phyloP scores from a whole-genome alignment of 2,888 invertebrate species.

The Tipula unca region DNA sequence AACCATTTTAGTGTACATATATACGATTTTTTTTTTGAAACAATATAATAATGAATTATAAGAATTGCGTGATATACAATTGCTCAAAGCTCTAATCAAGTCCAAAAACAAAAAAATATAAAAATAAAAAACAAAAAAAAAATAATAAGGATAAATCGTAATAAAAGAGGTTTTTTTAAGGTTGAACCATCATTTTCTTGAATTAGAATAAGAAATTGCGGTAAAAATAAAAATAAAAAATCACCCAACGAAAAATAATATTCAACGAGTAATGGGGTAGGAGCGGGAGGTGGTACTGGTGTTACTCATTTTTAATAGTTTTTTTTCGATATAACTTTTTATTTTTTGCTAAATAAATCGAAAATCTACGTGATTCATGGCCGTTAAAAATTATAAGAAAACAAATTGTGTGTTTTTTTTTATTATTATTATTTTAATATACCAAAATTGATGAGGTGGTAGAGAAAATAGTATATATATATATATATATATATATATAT shows the following conservation, averaged over 20 bases:
- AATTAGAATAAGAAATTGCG: conserved; percentile 14
- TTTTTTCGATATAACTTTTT: conserved; percentile 16
- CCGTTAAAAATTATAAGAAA: conserved; percentile 28
- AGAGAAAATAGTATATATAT: not conserved
- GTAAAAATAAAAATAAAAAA: not conserved
- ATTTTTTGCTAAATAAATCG: conserved; percentile 26
- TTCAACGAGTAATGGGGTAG: not conserved
- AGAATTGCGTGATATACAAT: conserved; percentile 14
- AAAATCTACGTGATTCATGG: conserved; percentile 29
- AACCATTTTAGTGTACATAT: not conserved
- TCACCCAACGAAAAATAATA: not conserved
- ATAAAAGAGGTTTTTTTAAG: conserved; percentile 14
- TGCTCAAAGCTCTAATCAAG: conserved; percentile 14
- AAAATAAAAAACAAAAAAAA: not conserved
- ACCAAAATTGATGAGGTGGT: not conserved
- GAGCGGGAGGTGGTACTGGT: not conserved
- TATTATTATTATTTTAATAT: conserved; percentile 17
- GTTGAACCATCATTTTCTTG: conserved; percentile 14
- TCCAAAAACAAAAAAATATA: no score
- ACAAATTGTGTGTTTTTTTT: conserved; percentile 27
- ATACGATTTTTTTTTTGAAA: not conserved
- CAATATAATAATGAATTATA: conserved; percentile 14
- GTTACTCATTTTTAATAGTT: conserved; percentile 3
- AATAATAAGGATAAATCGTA: conserved; percentile 8
- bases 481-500: conserved; percentile 14